Conservation (phyloP, 2,888 invertebrate species). For the Anoncus sp. region DNA sequence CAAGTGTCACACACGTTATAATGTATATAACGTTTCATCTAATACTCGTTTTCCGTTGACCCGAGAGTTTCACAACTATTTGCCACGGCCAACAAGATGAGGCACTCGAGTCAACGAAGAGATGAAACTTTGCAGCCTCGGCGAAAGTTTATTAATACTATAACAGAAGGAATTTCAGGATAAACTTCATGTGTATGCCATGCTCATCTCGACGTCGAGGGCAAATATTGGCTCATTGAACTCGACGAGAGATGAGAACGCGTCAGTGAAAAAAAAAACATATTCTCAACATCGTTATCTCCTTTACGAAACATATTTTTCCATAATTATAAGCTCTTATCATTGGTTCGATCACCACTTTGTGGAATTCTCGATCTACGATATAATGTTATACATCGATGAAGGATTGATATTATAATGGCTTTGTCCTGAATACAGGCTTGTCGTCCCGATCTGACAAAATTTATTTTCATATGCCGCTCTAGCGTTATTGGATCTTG, state of each 20-base stretch:
- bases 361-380: too few species aligned
- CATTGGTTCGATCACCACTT: not conserved
- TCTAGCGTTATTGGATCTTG: too few species aligned
- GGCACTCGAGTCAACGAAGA: conserved; percentile 33
- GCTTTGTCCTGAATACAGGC: too few species aligned
- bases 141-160: conserved; percentile 54
- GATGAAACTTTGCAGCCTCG: conserved; percentile 45
- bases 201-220: conserved; percentile 49
- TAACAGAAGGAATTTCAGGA: conserved; percentile 32
- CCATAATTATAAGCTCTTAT: not conserved
- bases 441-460: too few species aligned
- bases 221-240: conserved; percentile 57
- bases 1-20: conserved; percentile 4
- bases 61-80: conserved; percentile 10
- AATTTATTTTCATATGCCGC: too few species aligned
- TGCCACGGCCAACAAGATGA: not conserved
- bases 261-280: too few species aligned
- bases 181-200: conserved; percentile 4
- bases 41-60: not conserved
- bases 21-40: not conserved
- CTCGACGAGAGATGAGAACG: conserved; percentile 43
- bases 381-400: too few species aligned
- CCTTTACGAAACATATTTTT: not conserved
- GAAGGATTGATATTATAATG: too few species aligned
- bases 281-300: not conserved